These are phyloP conservation scores for Cyprinella venusta DNA, from an alignment of 2,797 vertebrate species.

Conservation along the genomic window DNA sequence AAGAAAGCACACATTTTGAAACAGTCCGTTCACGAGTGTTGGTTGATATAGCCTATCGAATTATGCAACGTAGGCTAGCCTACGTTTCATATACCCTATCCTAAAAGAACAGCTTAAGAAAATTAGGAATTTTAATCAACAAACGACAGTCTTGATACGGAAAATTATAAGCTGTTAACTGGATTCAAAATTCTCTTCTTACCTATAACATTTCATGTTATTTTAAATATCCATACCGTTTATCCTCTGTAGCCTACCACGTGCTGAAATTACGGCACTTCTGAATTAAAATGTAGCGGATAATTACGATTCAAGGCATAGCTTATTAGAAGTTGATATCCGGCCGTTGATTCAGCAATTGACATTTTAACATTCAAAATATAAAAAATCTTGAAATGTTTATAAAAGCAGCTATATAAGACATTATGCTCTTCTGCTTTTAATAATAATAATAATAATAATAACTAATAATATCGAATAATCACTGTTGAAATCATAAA, in stretches of 20 bases:
- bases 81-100: not conserved
- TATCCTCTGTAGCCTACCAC: conserved; percentile 13
- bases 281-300: not conserved
- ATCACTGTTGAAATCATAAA: too few relatives aligned
- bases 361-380: conserved; percentile 4
- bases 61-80: too few relatives aligned
- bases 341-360: not conserved
- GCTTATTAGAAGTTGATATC: not conserved
- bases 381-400: not conserved
- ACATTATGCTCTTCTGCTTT: not conserved
- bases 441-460: not conserved
- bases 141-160: not conserved
- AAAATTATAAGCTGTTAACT: not conserved
- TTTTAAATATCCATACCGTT: conserved; percentile 38
- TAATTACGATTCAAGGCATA: not conserved
- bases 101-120: not conserved
- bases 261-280: conserved; percentile 20
- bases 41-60: not conserved
- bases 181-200: not conserved
- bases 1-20: not conserved
- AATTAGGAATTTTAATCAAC: not conserved
- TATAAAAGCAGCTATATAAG: not conserved
- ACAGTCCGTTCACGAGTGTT: not conserved
- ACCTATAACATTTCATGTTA: not conserved
- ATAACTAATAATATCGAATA: too few relatives aligned